Evolutionary conservation across 2,113 vertebrate species (phyloP), one percentile per base, ranked within the genome.

Genomic region (Ameiurus melas): DNA sequence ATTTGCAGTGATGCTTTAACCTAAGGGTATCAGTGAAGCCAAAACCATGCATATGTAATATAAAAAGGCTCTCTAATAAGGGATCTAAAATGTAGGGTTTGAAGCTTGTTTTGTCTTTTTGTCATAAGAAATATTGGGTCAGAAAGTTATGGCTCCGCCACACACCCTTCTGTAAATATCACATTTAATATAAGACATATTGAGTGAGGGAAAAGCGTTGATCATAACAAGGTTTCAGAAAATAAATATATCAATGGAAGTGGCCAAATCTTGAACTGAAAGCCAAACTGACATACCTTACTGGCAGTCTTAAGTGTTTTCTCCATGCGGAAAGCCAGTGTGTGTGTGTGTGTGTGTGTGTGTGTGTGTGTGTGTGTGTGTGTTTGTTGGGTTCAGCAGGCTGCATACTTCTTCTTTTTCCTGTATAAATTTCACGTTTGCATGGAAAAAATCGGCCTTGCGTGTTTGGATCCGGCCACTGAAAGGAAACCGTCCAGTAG

Each of bases 351-450:
- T 36, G 53, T 81, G 79, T 22, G 53, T 58, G 91, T 89, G 87
- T 92, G 94, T 93, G 94, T 95, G 93, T 94, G 92, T 94, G 94
- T 93, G 62, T 66, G 55, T 16, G 55, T 5, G 25, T 27, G 64
- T 8, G 27, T 92, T 93, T 95, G 90, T 93, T 68, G 84, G 90
- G 92, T 82, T 58, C 30, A 53, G 79, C 30, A 82, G 79, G 55
- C 93, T 91, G 91, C 92, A 94, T 94, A 93, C 92, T 95, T 95
- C 30, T 91, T 91, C 91, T 92, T 93, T 93, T 94, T 93, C 94
- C 93, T 94, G 94, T 95, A 95, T 95, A 93, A 92, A 94, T 95
- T 95, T 95, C 94, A 95, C 93, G 95, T 95, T 95, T 95, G 94
- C 94, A 94, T 93, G 93, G 94, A 94, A 95, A 95, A 87, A 93